Base-by-base conservation (phyloP, 2,888 invertebrate genomes). In the Flabesymbios commensalis region DNA sequence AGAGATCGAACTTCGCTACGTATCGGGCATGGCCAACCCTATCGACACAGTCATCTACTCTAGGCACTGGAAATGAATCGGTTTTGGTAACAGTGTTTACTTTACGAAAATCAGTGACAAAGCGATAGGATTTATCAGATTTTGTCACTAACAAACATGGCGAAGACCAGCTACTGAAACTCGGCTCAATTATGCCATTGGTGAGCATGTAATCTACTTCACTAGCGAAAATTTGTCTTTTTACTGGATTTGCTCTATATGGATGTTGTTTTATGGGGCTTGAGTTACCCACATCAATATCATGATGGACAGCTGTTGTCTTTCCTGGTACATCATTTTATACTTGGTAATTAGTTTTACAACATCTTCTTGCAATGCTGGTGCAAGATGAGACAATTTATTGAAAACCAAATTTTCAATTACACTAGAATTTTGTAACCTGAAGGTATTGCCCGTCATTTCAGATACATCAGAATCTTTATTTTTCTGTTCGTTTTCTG, bases 21-120 rank as follows among this genome's bases (percentile, higher is more conserved):
- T 54, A 73, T 51, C 63, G 67, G 17, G 69, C 59, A 26, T 65
- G 31, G 10, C 70, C 65, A 45, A 73, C 43, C 26, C 61, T 63
- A 32, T 73, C 70, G 26, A 72, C 73, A 29, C 69, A 71, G 42
- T 69, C 72, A 52, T 68, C 70, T 1, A 71, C 60, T 39, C 70
- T 42, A n/a, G 72, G 65, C 2, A 71, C 67, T 0, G 68, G 73
- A 59, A 58, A 71, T 17, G 58, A 60, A 45, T 74, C 71, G 2
- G 67, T 42, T 65, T 70, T 73, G 7, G 65, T 70, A 1, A 73
- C 45, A 28, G 29, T 7, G 42, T 72, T 73, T 0, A 72, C 67
- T 47, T 70, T 68, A 19, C 69, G 17, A 36, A 51, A 66, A 47
- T 73, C 71, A 7, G 67, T 69, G 57, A 68, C 68, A 24, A 72